A percentile compares a stretch with the other conserved stretches of the same genome.
These are phyloP conservation scores for Trachelipus rathkii DNA, from an alignment of 1,140 invertebrate genomes.

Conservation along the genomic window DNA sequence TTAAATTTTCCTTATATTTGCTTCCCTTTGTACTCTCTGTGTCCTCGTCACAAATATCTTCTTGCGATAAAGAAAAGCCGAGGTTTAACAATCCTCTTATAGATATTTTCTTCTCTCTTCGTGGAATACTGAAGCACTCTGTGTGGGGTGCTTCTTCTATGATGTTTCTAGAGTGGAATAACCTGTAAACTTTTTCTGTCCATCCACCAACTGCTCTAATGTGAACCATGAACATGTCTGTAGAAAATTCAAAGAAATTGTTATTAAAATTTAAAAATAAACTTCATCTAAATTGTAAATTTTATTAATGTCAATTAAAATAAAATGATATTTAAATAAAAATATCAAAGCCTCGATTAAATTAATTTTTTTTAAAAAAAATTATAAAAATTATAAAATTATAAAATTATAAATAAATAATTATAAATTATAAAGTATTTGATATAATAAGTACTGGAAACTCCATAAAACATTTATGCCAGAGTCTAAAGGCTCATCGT, in stretches of 20 bases:
- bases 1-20: not conserved
- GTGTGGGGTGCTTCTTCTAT: not conserved
- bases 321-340: no score
- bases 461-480: not conserved
- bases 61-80: constrained; percentile 24
- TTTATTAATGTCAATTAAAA: no score
- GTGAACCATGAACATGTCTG: constrained; percentile 88
- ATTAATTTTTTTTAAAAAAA: no score
- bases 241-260: constrained; percentile 24
- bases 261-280: no score
- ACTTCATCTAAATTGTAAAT: no score
- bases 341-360: no score
- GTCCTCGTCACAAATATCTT: not conserved
- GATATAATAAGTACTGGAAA: not conserved
- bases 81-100: constrained; percentile 23
- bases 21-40: constrained; percentile 10
- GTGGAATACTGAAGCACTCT: not conserved
- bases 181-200: constrained; percentile 38
- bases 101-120: not conserved
- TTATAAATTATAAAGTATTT: no score
- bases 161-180: constrained; percentile 25
- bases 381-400: no score
- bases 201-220: constrained; percentile 68
- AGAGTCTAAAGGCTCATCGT: constrained; percentile 26
- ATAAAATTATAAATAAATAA: no score